Evolutionary conservation across 2,797 vertebrate genomes (phyloP), one percentile per base, ranked within the genome.

Genomic region (Pelobates cultripes): DNA sequence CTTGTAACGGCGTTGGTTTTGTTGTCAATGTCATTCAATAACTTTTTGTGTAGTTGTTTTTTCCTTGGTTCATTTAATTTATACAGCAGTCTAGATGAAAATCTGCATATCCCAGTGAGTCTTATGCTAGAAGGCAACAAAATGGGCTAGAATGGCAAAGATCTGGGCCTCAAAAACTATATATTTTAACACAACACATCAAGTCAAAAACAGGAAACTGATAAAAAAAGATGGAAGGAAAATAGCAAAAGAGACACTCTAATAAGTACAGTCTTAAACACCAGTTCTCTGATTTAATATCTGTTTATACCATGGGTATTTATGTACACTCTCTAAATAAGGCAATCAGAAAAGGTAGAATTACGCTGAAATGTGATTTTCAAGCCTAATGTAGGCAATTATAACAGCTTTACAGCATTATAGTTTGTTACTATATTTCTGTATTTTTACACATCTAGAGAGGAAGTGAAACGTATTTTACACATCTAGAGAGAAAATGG

Each of bases 221-320:
- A 91, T 93, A 89, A 92, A 93, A 94, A 92, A 92, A 93, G 95
- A 89, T 87, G 87, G 87, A 89, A 90, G 90, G 86, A 87, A 6
- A 6, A 51, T 51, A 51, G 47, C 5, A 51, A 93, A 91, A 91
- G 86, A 93, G 91, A 92, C 93, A 93, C 88, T 85, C 75, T 81
- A n/a, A 86, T 82, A 85, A 74, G 68, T 90, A 90, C 89, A 86
- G 89, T 88, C 88, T 86, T 41, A 84, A 86, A 86, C 85, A 90
- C 86, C 88, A 89, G 80, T 84, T 83, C 87, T 85, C 10, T 63
- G 47, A 88, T 85, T 77, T 83, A 86, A 67, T 61, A 78, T 72
- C 43, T 69, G 83, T 47, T 86, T 86, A 82, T 28, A 15, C 63
- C 7, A 43, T 83, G 72, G 28, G 2, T 79, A 71, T 84, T 79